A percentile compares a stretch with the other conserved stretches of the same genome.
Conservation (phyloP, 2,113 vertebrate species). For the Labeo rohita region DNA sequence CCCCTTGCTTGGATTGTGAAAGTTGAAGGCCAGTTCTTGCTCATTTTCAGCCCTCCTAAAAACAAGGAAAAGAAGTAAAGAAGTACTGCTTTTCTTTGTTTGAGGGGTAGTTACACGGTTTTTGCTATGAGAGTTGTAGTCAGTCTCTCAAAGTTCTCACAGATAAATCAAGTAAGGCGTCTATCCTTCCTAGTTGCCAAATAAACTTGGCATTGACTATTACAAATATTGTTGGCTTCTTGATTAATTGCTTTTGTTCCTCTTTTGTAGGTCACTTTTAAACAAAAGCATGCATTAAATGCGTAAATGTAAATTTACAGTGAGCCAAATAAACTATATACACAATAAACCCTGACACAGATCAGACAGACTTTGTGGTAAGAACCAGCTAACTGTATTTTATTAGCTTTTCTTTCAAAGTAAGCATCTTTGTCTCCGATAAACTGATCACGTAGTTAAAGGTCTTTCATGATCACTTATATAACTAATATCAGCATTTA, state of each 20-base stretch:
- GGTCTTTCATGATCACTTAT: conserved; percentile 7
- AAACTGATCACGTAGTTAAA: background rate
- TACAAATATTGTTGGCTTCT: too few relatives aligned
- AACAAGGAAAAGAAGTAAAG: conserved; percentile 9
- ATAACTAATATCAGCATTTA: background rate
- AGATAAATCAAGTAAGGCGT: background rate
- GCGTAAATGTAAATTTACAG: too few relatives aligned
- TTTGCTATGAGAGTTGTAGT: background rate
- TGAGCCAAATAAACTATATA: too few relatives aligned
- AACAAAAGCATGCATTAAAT: too few relatives aligned
- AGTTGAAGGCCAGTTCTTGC: conserved; percentile 48
- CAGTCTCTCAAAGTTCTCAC: background rate
- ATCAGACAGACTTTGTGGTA: too few relatives aligned
- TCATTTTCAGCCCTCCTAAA: background rate
- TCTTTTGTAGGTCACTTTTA: too few relatives aligned
- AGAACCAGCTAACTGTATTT: background rate
- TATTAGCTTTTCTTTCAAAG: background rate
- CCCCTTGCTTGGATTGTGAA: conserved; percentile 22
- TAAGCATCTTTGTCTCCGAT: too few relatives aligned
- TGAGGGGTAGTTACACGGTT: background rate
- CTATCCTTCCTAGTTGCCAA: too few relatives aligned
- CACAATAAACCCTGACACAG: too few relatives aligned
- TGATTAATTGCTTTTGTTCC: too few relatives aligned
- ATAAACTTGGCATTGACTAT: too few relatives aligned
- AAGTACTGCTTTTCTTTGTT: background rate